Evolutionary conservation across 2,888 invertebrate species (phyloP), one percentile per base, ranked within the genome.

Genomic region (Dryadula phaetusa): DNA sequence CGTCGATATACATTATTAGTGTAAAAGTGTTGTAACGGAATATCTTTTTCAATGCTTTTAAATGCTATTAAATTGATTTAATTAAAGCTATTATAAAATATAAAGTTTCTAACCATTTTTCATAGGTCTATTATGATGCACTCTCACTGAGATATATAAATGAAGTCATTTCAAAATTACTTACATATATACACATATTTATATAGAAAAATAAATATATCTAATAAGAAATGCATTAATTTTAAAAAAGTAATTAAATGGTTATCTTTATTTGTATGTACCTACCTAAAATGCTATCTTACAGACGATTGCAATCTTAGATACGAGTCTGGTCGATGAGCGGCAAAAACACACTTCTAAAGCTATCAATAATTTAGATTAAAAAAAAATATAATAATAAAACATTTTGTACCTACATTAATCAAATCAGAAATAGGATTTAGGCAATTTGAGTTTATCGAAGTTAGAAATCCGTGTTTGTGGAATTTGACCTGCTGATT

Each of bases 241-340:
- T 20, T 44, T 18, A 20, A 20, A 3, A 32, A 8, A 0, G 3
- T 52, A 52, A 28, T 28, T 52, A 28, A 52, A 10, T 52, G 10
- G 8, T 52, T 18, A 52, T 52, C 12, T 4, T 52, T 16, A 49
- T 49, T 16, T 49, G n/a, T 22, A 47, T 25, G 22, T 52, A 52
- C 4, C 28, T 28, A 52, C 16, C 28, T 52, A 28, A 28, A 16
- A 16, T 16, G 10, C 16, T 52, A 52, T 52, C 28, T 28, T 52
- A n/a, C 16, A 28, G 16, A 32, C 10, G 52, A 52, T 52, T 52
- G 52, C 52, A 52, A 52, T 52, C 52, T 28, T 14, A 28, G 28
- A 28, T 52, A 52, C 32, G 37, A 37, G 28, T 49, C 7, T 28
- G 28, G 8, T 28, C 28, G 10, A 16, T 10, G 0, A 8, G 52